Conservation (phyloP, 2,113 vertebrate species). For the Aspidoscelis tigris region DNA sequence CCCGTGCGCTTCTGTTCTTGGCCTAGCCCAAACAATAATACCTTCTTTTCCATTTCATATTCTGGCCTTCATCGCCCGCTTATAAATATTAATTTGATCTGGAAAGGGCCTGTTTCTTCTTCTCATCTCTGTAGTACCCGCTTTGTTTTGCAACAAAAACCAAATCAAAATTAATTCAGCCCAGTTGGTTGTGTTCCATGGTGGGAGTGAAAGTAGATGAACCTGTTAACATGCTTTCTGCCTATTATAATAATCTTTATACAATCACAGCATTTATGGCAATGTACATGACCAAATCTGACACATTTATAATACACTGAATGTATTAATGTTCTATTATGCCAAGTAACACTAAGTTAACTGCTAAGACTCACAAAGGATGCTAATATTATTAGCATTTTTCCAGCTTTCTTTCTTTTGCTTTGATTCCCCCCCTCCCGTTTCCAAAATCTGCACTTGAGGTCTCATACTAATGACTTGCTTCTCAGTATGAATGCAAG, state of each 20-base stretch:
- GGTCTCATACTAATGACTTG: slow-evolving; percentile 4
- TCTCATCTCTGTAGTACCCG: neutral
- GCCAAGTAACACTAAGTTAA: neutral
- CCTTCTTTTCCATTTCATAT: neutral
- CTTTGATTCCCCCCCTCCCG: neutral
- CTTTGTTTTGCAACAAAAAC: slow-evolving; percentile 20
- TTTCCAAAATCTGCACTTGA: neutral
- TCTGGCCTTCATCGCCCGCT: too few relatives aligned
- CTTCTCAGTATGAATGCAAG: neutral
- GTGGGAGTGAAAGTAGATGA: slow-evolving; percentile 18
- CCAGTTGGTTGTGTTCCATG: slow-evolving; percentile 16
- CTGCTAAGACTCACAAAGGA: neutral
- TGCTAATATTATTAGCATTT: neutral
- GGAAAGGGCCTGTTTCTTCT: neutral
- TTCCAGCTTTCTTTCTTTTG: slow-evolving; percentile 24
- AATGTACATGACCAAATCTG: slow-evolving; percentile 25
- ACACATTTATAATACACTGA: rapidly evolving
- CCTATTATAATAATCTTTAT: neutral
- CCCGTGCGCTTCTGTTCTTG: neutral
- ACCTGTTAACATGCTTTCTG: slow-evolving; percentile 23
- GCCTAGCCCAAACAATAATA: neutral
- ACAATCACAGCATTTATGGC: slow-evolving; percentile 13
- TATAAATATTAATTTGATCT: neutral
- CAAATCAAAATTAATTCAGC: slow-evolving; percentile 4
- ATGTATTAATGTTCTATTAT: neutral